phyloP scores from a whole-genome alignment of 2,113 vertebrate genomes.

The Echinops telfairi region DNA sequence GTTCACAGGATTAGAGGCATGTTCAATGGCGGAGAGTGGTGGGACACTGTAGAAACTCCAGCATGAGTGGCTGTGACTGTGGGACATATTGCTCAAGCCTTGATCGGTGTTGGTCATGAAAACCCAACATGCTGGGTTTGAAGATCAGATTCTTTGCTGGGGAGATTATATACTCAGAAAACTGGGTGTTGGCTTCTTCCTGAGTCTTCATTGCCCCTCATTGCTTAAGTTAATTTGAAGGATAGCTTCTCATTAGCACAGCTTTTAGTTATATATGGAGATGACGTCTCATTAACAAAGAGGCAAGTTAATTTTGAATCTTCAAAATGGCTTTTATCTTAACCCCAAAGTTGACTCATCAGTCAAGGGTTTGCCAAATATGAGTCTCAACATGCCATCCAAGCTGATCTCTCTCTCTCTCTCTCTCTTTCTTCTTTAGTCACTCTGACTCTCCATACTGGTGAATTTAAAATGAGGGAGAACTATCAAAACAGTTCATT shows the following conservation, averaged over 20 bases:
- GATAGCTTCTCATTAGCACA: constrained; percentile 61
- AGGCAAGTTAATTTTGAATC: constrained; percentile 25
- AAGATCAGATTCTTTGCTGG: background rate
- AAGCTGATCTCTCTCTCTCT: constrained; percentile 29
- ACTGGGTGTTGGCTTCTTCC: constrained; percentile 69
- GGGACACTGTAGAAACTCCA: background rate
- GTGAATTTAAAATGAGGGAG: background rate
- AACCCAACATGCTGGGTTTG: background rate
- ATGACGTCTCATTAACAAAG: constrained; percentile 57
- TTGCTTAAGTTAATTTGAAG: constrained; percentile 59
- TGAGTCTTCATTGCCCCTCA: background rate
- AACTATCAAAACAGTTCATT: background rate
- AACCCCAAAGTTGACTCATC: constrained; percentile 55
- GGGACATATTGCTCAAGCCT: constrained; percentile 51
- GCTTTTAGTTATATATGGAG: constrained; percentile 15
- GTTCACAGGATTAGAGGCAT: background rate
- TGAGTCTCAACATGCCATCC: constrained; percentile 56
- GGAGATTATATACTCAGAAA: constrained; percentile 70
- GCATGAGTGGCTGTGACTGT: background rate
- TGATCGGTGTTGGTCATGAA: background rate
- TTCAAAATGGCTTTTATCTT: constrained; percentile 71
- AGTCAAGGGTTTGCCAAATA: constrained; percentile 19
- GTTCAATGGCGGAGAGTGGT: constrained; percentile 55
- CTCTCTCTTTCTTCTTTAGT: background rate
- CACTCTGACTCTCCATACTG: background rate